phyloP scores from a whole-genome alignment of 35 echinoderm and acorn worm species.

The Strongylocentrotus purpuratus region DNA sequence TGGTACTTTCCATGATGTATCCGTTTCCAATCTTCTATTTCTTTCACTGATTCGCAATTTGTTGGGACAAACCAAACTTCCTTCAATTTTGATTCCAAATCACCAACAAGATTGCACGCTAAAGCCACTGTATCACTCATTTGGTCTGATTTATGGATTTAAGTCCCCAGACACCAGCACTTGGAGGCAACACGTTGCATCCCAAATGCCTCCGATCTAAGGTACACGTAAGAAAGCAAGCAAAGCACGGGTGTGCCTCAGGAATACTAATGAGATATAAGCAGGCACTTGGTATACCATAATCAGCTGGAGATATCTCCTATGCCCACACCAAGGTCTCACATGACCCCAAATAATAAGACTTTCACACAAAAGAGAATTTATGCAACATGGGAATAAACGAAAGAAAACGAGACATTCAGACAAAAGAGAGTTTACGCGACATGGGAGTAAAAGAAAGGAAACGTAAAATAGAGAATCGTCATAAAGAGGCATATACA shows the following conservation, averaged over 20 bases:
- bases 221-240: background rate
- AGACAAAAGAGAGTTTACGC: too few species aligned
- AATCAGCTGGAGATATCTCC: background rate
- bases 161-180: background rate
- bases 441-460: too few species aligned
- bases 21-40: too few species aligned
- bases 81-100: background rate
- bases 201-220: background rate
- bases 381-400: background rate
- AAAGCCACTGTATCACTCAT: conserved; percentile 10
- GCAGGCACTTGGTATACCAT: background rate
- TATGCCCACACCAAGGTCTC: background rate
- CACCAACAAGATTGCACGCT: background rate
- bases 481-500: too few species aligned
- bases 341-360: background rate
- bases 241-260: background rate
- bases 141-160: background rate
- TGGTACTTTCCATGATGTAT: too few species aligned
- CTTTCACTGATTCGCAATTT: too few species aligned
- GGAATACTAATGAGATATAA: conserved; percentile 19
- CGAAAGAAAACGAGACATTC: too few species aligned
- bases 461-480: too few species aligned
- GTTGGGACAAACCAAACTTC: too few species aligned
- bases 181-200: background rate
- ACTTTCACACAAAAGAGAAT: background rate